phyloP scores from a whole-genome alignment of 2,797 vertebrate species.

The Phalanger gymnotis region DNA sequence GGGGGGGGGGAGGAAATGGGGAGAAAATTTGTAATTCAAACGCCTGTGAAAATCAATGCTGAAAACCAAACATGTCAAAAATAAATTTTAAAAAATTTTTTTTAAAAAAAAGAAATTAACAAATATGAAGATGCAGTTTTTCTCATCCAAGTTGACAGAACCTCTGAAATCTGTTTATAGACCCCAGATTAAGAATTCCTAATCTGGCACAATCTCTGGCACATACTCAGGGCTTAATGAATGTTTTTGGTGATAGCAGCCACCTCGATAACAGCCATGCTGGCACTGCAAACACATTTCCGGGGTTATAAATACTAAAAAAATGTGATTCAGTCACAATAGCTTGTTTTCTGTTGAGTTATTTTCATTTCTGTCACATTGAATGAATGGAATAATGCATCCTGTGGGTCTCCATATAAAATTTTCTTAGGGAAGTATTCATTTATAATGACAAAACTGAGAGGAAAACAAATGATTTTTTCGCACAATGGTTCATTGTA shows the following conservation, averaged over 20 bases:
- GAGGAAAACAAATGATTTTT: conserved; percentile 66
- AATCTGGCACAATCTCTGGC: background rate
- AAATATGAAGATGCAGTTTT: background rate
- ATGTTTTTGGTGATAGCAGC: conserved; percentile 37
- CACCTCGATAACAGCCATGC: background rate
- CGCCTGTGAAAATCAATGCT: too few relatives aligned
- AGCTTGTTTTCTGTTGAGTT: conserved; percentile 45
- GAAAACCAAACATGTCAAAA: too few relatives aligned
- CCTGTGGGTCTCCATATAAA: conserved; percentile 45
- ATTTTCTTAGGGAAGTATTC: conserved; percentile 64
- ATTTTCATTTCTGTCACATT: conserved; percentile 69
- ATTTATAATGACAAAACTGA: conserved; percentile 64
- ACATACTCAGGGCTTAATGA: conserved; percentile 26
- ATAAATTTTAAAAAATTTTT: too few relatives aligned
- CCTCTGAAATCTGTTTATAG: background rate
- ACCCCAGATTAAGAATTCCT: background rate
- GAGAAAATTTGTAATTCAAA: too few relatives aligned
- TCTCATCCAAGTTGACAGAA: background rate
- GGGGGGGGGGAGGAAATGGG: too few relatives aligned
- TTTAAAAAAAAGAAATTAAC: too few relatives aligned
- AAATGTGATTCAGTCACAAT: background rate
- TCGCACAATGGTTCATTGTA: conserved; percentile 35
- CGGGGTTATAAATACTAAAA: conserved; percentile 44
- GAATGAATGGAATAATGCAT: conserved; percentile 62
- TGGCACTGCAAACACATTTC: conserved; percentile 12